A percentile compares a stretch with the other conserved stretches of the same genome.
Evolutionary conservation across 2,797 vertebrate species (phyloP).

Genomic region (Dallia pectoralis): DNA sequence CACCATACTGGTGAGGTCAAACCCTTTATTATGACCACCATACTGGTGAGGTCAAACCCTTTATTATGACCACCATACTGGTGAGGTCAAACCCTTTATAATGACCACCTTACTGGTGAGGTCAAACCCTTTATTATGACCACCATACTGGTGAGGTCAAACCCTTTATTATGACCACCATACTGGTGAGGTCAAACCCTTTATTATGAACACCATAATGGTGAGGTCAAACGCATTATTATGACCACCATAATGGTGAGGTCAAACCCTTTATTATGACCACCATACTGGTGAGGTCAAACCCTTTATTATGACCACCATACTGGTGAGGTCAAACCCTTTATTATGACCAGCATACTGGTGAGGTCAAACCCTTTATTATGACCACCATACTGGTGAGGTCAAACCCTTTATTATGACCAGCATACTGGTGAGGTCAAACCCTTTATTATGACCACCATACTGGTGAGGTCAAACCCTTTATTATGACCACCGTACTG

Average conservation of each 20-base stretch:
- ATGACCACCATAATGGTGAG: background rate
- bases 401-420: background rate
- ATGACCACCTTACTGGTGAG: too few species aligned
- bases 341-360: slow-evolving; percentile 19
- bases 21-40: background rate
- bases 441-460: background rate
- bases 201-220: slow-evolving; percentile 18
- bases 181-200: too few species aligned
- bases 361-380: background rate
- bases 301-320: background rate
- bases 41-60: background rate
- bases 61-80: background rate
- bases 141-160: slow-evolving; percentile 18
- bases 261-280: background rate
- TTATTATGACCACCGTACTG: slow-evolving; percentile 18
- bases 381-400: too few species aligned
- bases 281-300: too few species aligned
- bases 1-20: slow-evolving; percentile 17
- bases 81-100: background rate
- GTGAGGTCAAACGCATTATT: background rate
- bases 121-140: background rate
- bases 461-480: too few species aligned
- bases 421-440: slow-evolving; percentile 14
- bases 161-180: background rate
- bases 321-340: too few species aligned